Conservation (phyloP, 2,888 invertebrate genomes). For the Ormia ochracea region DNA sequence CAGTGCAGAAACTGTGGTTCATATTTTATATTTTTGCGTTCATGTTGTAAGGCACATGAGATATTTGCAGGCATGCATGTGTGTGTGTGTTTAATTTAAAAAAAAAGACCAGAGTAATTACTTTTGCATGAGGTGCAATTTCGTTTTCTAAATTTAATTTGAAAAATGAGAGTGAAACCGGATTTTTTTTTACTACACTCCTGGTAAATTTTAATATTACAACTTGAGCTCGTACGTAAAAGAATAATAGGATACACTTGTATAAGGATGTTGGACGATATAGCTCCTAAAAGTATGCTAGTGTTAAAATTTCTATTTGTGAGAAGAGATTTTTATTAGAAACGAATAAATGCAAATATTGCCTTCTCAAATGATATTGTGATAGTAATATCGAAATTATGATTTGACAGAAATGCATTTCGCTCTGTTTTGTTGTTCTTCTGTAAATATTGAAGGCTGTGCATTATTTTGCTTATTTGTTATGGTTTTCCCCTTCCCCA, state of each 20-base stretch:
- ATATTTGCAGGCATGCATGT: not conserved
- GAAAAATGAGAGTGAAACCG: not conserved
- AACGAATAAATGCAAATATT: not conserved
- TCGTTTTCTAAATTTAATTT: not conserved
- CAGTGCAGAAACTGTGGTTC: not conserved
- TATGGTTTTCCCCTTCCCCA: not conserved
- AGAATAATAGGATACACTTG: too few species aligned
- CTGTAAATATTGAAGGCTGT: not conserved
- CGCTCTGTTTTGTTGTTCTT: not conserved
- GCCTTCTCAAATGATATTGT: too few species aligned
- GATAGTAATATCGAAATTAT: not conserved
- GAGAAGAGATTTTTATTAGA: too few species aligned
- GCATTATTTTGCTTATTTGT: slow-evolving; percentile 1
- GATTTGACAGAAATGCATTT: not conserved
- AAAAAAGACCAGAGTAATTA: slow-evolving; percentile 17
- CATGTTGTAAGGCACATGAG: not conserved
- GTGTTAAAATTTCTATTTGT: too few species aligned
- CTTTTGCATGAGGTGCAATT: not conserved
- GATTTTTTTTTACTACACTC: too few species aligned
- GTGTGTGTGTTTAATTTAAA: not conserved
- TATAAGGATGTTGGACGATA: too few species aligned
- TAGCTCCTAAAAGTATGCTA: too few species aligned
- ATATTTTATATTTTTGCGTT: not conserved
- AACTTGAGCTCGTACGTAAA: too few species aligned
- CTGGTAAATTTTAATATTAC: too few species aligned